Conservation (phyloP, 2,888 invertebrate genomes). For the Netelia inedita region DNA sequence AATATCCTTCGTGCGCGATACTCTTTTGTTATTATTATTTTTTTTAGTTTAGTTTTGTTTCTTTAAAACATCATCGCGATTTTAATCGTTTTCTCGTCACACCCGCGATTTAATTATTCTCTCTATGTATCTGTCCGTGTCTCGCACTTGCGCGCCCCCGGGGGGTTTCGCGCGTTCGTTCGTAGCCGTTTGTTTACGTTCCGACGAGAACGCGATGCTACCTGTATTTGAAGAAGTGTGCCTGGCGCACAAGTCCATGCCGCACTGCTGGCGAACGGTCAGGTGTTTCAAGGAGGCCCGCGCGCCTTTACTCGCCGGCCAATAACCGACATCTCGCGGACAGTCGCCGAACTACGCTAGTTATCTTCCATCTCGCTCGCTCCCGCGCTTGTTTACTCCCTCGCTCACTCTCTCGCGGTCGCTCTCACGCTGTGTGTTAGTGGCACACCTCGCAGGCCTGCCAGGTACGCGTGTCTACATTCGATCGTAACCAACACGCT, state of each 20-base stretch:
- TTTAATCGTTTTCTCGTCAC: conserved; percentile 6
- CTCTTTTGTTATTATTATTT: conserved; percentile 3
- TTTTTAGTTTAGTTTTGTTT: not conserved
- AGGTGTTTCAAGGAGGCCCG: conserved; percentile 82
- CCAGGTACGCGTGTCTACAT: conserved; percentile 24
- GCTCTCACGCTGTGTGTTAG: conserved; percentile 17
- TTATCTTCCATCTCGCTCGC: conserved; percentile 12
- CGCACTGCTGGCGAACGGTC: conserved; percentile 80
- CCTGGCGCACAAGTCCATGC: conserved; percentile 82
- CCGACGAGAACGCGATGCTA: conserved; percentile 71
- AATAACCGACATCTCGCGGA: conserved; percentile 75
- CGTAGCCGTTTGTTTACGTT: conserved; percentile 63
- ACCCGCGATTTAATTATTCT: not conserved
- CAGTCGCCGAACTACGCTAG: conserved; percentile 68
- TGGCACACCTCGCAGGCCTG: conserved; percentile 46
- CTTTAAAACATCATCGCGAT: not conserved
- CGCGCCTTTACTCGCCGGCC: conserved; percentile 60
- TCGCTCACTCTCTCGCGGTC: conserved; percentile 14
- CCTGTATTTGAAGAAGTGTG: conserved; percentile 79
- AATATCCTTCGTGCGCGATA: not conserved
- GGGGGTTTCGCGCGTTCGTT: not conserved
- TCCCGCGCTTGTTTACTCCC: not conserved
- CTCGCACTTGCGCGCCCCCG: not conserved
- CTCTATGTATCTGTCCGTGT: not conserved
- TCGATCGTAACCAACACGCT: conserved; percentile 42